Base-by-base conservation (phyloP, 2,797 vertebrate genomes). In the Chelon auratus region DNA sequence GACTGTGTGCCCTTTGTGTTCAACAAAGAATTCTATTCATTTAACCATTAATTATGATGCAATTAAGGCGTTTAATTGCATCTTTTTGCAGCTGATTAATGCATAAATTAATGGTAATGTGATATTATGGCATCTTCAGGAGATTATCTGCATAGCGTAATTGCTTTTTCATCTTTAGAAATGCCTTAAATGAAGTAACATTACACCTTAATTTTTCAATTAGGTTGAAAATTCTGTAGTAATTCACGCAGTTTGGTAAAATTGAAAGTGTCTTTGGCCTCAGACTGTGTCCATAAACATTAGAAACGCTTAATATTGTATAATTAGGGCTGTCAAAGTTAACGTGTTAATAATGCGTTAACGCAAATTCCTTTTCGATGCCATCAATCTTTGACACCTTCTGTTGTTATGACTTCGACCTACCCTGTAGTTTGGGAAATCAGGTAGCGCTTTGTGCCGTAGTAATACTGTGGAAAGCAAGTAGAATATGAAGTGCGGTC, bases 41-140 rank as follows among this genome's bases (percentile, higher is more conserved):
- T 61, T 2, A 39, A 11, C 58, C 5, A 9, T 26, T 47, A 22
- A 50, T 55, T 39, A 9, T 48, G 7, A 24, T 24, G 5, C 3
- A 68, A 43, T 37, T 39, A 36, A 17, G 22, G 15, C 14, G 37
- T 58, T 58, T 53, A 56, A 53, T 55, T 20, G 42, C 15, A 54
- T 43, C 69, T 50, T 43, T 40, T 14, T 54, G 15, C 39, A n/a
- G 11, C 18, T 15, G 13, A 48, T 30, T 30, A 48, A 55, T 37
- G 3, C 67, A 66, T 14, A 48, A 47, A 63, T 63, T 0, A 36
- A 51, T 58, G 40, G 5, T 47, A 42, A 3, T n/a, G 24, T 56
- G 20, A 18, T 40, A n/a, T 47, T 30, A 9, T 0, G 3, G 9
- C 15, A 24, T 20, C 26, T 72, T 18, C 0, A 5, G 39, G 36